Evolutionary conservation across 2,113 vertebrate species (phyloP), one percentile per base, ranked within the genome.

Genomic region (Phaetusa simplex): DNA sequence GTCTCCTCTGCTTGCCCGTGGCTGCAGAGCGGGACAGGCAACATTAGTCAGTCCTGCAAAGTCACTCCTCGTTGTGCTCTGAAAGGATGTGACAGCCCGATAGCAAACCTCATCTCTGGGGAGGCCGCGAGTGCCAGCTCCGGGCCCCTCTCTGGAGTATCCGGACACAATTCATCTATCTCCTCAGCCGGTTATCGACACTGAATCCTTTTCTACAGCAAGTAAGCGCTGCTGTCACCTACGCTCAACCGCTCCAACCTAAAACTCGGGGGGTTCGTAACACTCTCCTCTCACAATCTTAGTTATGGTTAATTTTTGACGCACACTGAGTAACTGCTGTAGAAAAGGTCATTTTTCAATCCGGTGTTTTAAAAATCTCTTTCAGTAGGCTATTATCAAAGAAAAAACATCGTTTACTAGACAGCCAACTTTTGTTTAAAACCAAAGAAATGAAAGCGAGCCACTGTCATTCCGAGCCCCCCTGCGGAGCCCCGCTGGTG

Each of bases 131-230:
- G 59, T 4, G 40, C 27, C 80, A 62, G 43, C 71, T 67, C 67
- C 26, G 47, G 73, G 82, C 71, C 19, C 12, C 32, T 34, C n/a
- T 20, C 69, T 27, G 67, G 32, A 52, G 32, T 20, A 73, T 26
- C 58, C 5, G 53, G 77, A 55, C 53, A 65, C 32, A 65, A 65
- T 11, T 59, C 52, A 49, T 26, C 74, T 9, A 85, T 30, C 61
- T 27, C 14, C 56, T 72, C 45, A 36, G 67, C 29, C 91, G 61
- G 71, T 40, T 53, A 64, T 42, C 0, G 1, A 64, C 62, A 50
- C 9, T 0, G 5, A 69, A 18, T 27, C 34, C 53, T 55, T 19
- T 49, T 6, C n/a, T 2, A 38, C 0, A 4, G 73, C n/a, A 29
- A 62, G 12, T 4, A 42, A 73, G 77, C 77, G 58, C 62, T 56